Base-by-base conservation (phyloP, 2,888 invertebrate genomes). In the Salticus scenicus region DNA sequence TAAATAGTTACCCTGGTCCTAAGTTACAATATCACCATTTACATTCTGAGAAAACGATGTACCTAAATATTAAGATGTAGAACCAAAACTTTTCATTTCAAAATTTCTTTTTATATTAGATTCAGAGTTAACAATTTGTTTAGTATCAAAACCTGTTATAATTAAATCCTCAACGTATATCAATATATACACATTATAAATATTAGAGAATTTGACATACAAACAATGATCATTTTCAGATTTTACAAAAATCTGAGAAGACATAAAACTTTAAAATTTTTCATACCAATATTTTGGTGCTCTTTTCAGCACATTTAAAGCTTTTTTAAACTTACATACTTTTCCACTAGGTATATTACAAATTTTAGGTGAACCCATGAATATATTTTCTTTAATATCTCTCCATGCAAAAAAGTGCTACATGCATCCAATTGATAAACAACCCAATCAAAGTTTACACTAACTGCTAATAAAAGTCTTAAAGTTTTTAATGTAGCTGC, bases 41-140 rank as follows among this genome's bases (percentile, higher is more conserved):
- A 57, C 30, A 64, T 64, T 64, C 30, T 28, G 64, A 64, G 14
- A 12, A 17, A 64, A 14, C 10, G 64, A 64, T 64, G 28, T 28
- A 8, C 63, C 63, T 24, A 63, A 63, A 63, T 63, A 63, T 24
- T 63, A 63, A 27, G 27, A 24, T 27, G 14, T 24, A 63, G 27
- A 27, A 24, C 63, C 63, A 28, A 63, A 63, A 47, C 17, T 17
- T 47, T 64, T 64, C 64, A 64, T 64, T 27, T 64, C 28, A 64
- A 64, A 64, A 64, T 5, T 64, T 1, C 20, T 64, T 17, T 30
- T 28, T 30, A 64, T 28, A 7, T 28, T 30, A 0, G 8, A 17
- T 64, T 64, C 28, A 64, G 28, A 30, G 20, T 64, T 20, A 27
- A 28, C 7, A 20, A 57, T 20, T 2, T 20, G n/a, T n/a, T 57